phyloP scores from a whole-genome alignment of 2,888 invertebrate species.

The Spilosoma lubricipeda region DNA sequence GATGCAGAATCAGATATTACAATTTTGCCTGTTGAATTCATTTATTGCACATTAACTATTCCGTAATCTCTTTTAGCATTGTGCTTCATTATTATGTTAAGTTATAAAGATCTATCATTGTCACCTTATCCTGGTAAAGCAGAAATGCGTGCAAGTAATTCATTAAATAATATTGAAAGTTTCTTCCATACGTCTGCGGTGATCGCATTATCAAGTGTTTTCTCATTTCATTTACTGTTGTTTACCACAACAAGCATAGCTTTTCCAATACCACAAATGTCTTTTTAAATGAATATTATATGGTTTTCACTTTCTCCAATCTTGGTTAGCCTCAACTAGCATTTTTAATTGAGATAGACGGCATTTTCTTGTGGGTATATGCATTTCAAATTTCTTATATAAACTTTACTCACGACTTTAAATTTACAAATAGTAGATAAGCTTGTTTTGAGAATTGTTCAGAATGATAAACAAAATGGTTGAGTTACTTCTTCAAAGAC shows the following conservation, averaged over 20 bases:
- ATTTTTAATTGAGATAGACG: constrained; percentile 16
- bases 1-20: neutral
- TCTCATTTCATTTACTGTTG: constrained; percentile 55
- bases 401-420: neutral
- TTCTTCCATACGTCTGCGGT: constrained; percentile 25
- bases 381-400: neutral
- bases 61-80: neutral
- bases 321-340: constrained; percentile 22
- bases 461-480: constrained; percentile 21
- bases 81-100: neutral
- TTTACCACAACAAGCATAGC: constrained; percentile 57
- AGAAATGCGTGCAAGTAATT: neutral
- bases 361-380: neutral
- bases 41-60: neutral
- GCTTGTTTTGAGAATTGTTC: constrained; percentile 15
- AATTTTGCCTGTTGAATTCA: neutral
- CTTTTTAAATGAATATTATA: constrained; percentile 54
- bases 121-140: neutral
- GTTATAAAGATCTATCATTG: neutral
- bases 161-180: constrained; percentile 44
- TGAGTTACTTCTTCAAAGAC: constrained; percentile 14
- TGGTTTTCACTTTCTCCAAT: constrained; percentile 63
- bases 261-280: constrained; percentile 57
- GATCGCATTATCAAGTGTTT: constrained; percentile 48
- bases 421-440: neutral